These are phyloP conservation scores for Hipparchia semele DNA, from an alignment of 2,888 invertebrate genomes.

Conservation along the genomic window DNA sequence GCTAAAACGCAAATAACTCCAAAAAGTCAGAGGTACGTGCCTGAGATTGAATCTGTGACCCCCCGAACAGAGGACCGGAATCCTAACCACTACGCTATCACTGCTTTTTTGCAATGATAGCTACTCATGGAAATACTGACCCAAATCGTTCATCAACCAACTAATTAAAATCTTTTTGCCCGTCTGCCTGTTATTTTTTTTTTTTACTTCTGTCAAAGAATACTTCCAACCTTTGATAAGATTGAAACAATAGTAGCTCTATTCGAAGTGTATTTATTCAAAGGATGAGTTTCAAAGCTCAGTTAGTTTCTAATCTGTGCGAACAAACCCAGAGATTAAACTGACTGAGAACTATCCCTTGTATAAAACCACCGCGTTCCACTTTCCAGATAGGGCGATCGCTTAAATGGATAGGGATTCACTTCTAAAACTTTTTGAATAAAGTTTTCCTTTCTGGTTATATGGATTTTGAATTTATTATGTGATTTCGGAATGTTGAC, in stretches of 20 bases:
- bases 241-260: constrained; percentile 5
- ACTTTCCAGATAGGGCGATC: constrained; percentile 33
- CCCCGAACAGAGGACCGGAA: no score
- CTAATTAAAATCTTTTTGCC: no score
- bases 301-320: constrained; percentile 38
- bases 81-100: no score
- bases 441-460: constrained; percentile 9
- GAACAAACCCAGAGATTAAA: constrained; percentile 32
- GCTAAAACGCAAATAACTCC: no score
- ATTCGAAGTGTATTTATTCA: constrained; percentile 21
- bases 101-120: no score
- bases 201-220: neutral
- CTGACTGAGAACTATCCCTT: constrained; percentile 22
- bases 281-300: constrained; percentile 24
- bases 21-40: no score
- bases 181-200: no score
- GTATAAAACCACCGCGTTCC: constrained; percentile 30
- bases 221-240: neutral
- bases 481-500: neutral
- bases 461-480: neutral
- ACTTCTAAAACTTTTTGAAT: constrained; percentile 18
- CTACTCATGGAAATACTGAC: no score
- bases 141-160: no score
- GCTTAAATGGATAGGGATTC: constrained; percentile 28
- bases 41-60: no score